These are phyloP conservation scores for Cheumatopsyche charites DNA, from an alignment of 1,140 invertebrate species.

Conservation along the genomic window DNA sequence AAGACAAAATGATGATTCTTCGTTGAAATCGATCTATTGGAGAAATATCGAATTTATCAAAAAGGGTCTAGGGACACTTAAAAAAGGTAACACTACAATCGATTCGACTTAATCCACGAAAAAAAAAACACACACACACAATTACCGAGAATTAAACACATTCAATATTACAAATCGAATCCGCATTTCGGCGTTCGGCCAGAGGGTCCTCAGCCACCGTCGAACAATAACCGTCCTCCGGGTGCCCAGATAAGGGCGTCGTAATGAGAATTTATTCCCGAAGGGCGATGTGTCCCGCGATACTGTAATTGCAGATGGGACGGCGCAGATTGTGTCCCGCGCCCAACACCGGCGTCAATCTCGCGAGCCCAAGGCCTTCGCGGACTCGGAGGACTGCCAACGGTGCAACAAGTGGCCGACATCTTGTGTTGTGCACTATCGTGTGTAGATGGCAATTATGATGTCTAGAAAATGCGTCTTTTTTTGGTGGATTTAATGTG, in stretches of 20 bases:
- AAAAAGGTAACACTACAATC: too few relatives aligned
- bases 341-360: constrained; percentile 21
- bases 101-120: too few relatives aligned
- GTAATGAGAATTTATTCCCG: constrained; percentile 36
- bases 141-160: too few relatives aligned
- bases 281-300: constrained; percentile 32
- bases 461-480: too few relatives aligned
- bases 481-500: too few relatives aligned
- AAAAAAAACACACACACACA: too few relatives aligned
- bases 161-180: too few relatives aligned
- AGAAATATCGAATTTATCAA: too few relatives aligned
- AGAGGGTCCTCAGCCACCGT: background rate
- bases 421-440: background rate
- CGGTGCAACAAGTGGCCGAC: background rate
- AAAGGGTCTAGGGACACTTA: too few relatives aligned
- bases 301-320: constrained; percentile 35
- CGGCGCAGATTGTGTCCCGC: constrained; percentile 5
- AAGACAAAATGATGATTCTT: too few relatives aligned
- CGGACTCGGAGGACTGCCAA: background rate
- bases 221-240: constrained; percentile 34
- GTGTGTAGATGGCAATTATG: too few relatives aligned
- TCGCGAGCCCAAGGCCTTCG: background rate
- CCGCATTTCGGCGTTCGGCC: constrained; percentile 10
- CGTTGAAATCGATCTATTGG: too few relatives aligned
- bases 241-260: constrained; percentile 27